Base-by-base conservation (phyloP, 1,140 invertebrate genomes). In the Batillaria attramentaria region DNA sequence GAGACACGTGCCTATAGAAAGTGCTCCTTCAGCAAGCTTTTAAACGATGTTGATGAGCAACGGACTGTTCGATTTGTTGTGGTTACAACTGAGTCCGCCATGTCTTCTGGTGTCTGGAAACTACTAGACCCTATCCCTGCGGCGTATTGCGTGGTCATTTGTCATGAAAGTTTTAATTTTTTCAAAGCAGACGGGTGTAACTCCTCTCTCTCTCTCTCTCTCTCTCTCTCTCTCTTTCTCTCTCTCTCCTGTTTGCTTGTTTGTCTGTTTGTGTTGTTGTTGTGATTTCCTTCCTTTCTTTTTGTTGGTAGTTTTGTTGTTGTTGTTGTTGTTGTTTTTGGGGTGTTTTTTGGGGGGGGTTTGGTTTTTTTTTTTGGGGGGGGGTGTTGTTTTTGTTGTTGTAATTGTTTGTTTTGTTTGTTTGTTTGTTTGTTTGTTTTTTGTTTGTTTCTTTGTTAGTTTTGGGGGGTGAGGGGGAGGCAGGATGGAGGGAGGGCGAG, bases 111-210 rank as follows among this genome's bases (percentile, higher is more conserved):
- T n/a, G n/a, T n/a, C n/a, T n/a, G n/a, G n/a, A n/a, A n/a, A n/a
- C n/a, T n/a, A n/a, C n/a, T n/a, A n/a, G n/a, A n/a, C n/a, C n/a
- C n/a, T n/a, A n/a, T n/a, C n/a, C n/a, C n/a, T n/a, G n/a, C n/a
- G n/a, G n/a, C n/a, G n/a, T n/a, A n/a, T n/a, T n/a, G n/a, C n/a
- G n/a, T n/a, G n/a, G n/a, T n/a, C n/a, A n/a, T n/a, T n/a, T n/a
- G n/a, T n/a, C n/a, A n/a, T n/a, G n/a, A n/a, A n/a, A n/a, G n/a
- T n/a, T n/a, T n/a, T n/a, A n/a, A n/a, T n/a, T n/a, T n/a, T n/a
- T n/a, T n/a, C n/a, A n/a, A 69, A 69, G 37, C 41, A 69, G 66
- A n/a, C 35, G 35, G 66, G 66, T 33, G n/a, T n/a, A n/a, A n/a
- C n/a, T n/a, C n/a, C n/a, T n/a, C n/a, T 42, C 43, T 69, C 37